Evolutionary conservation across 2,888 invertebrate species (phyloP).

Genomic region (Crossocerus cetratus): DNA sequence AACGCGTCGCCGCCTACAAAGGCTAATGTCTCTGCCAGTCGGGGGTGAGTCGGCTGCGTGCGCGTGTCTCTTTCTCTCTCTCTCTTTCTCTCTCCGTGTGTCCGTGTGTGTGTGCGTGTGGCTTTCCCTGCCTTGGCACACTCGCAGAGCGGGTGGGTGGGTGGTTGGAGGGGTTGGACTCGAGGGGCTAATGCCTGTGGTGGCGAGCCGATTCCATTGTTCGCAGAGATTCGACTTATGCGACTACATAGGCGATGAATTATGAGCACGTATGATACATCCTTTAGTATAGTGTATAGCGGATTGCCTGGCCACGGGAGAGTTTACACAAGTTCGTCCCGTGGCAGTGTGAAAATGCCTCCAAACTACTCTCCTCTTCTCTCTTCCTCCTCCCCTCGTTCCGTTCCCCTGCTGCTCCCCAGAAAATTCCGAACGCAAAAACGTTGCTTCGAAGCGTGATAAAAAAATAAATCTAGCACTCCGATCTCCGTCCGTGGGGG

Average conservation of each 20-base stretch:
- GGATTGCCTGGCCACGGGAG: background rate
- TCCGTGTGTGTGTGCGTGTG: too few relatives aligned
- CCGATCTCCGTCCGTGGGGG: background rate
- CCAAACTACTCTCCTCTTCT: background rate
- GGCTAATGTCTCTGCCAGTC: too few relatives aligned
- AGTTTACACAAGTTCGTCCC: background rate
- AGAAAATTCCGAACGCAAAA: constrained; percentile 2
- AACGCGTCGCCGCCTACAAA: too few relatives aligned
- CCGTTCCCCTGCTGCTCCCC: background rate
- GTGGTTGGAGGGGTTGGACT: too few relatives aligned
- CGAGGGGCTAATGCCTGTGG: too few relatives aligned
- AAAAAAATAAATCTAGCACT: constrained; percentile 21
- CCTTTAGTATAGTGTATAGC: constrained; percentile 26
- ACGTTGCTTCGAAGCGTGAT: background rate
- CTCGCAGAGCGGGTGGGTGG: too few relatives aligned
- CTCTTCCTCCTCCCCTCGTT: too few relatives aligned
- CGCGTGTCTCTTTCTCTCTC: too few relatives aligned
- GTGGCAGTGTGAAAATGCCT: constrained; percentile 24
- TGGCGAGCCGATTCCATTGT: too few relatives aligned
- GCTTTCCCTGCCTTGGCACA: too few relatives aligned
- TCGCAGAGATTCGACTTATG: constrained; percentile 31
- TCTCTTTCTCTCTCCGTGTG: too few relatives aligned
- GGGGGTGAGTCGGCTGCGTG: too few relatives aligned
- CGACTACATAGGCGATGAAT: constrained; percentile 48
- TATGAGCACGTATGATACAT: constrained; percentile 50